These are phyloP conservation scores for Amphipoea lucens DNA, from an alignment of 2,888 invertebrate species.

Conservation along the genomic window DNA sequence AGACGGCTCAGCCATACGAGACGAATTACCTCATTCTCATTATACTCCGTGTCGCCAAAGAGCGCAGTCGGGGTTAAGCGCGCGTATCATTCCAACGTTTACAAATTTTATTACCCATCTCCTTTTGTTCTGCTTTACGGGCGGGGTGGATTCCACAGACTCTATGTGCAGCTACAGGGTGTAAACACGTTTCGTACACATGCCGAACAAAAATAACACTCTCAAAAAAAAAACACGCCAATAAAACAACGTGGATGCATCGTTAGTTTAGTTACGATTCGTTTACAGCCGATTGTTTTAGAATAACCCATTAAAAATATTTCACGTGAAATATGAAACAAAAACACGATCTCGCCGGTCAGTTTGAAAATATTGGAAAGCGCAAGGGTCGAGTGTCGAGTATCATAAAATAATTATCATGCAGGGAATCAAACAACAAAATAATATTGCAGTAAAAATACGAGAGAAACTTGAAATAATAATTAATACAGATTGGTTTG, in stretches of 20 bases:
- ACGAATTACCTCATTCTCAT: slow-evolving; percentile 82
- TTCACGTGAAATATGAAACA: slow-evolving; percentile 49
- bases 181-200: slow-evolving; percentile 51
- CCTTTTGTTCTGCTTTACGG: slow-evolving; percentile 82
- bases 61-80: slow-evolving; percentile 84
- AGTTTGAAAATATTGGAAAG: slow-evolving; percentile 53
- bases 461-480: slow-evolving; percentile 21
- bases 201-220: slow-evolving; percentile 33
- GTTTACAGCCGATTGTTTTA: slow-evolving; percentile 62
- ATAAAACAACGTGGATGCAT: slow-evolving; percentile 47
- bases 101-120: slow-evolving; percentile 88
- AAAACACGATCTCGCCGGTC: slow-evolving; percentile 47
- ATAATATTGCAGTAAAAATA: slow-evolving; percentile 44
- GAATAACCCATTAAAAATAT: slow-evolving; percentile 59
- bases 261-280: slow-evolving; percentile 61
- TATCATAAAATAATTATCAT: slow-evolving; percentile 49
- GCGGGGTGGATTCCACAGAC: slow-evolving; percentile 65
- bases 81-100: slow-evolving; percentile 88
- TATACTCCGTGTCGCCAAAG: slow-evolving; percentile 79
- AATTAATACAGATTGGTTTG: slow-evolving; percentile 29
- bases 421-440: slow-evolving; percentile 31
- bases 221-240: slow-evolving; percentile 32
- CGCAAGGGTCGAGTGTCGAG: slow-evolving; percentile 32
- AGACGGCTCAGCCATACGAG: slow-evolving; percentile 72
- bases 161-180: slow-evolving; percentile 66